Evolutionary conservation across 92 coral and sea anemone genomes (phyloP).

Genomic region (Phenganax stokvisi): DNA sequence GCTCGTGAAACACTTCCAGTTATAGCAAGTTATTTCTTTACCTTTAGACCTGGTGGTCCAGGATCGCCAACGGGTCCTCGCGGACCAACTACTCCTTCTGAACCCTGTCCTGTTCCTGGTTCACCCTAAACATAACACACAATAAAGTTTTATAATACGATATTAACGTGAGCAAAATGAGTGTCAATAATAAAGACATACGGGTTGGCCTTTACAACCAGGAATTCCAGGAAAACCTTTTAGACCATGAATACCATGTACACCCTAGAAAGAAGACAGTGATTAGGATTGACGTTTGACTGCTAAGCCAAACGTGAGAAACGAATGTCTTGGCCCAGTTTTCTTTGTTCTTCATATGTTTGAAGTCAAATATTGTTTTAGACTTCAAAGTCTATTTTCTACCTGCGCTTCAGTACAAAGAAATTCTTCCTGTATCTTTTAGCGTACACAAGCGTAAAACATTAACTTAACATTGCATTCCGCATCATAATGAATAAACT

Average conservation of each 20-base stretch:
- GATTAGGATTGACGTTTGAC: no score
- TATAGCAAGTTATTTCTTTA: neutral
- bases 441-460: no score
- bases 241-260: conserved; percentile 47
- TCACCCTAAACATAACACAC: conserved; percentile 7
- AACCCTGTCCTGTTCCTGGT: neutral
- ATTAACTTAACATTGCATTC: no score
- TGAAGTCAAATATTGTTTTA: no score
- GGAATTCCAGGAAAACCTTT: conserved; percentile 34
- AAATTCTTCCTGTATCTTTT: no score
- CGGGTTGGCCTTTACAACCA: conserved; percentile 56
- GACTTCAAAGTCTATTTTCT: no score
- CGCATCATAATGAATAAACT: no score
- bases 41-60: conserved; percentile 38
- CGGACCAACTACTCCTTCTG: conserved; percentile 2
- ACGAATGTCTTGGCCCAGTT: no score
- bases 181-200: conserved; percentile 8
- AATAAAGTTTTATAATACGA: neutral
- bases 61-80: conserved; percentile 40
- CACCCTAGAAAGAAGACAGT: conserved; percentile 44
- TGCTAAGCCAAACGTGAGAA: no score
- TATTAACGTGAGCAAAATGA: neutral
- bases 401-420: no score
- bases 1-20: neutral
- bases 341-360: no score